A percentile compares a stretch with the other conserved stretches of the same genome.
These are phyloP conservation scores for Ellobius talpinus DNA, from an alignment of 2,113 vertebrate species.

Conservation along the genomic window DNA sequence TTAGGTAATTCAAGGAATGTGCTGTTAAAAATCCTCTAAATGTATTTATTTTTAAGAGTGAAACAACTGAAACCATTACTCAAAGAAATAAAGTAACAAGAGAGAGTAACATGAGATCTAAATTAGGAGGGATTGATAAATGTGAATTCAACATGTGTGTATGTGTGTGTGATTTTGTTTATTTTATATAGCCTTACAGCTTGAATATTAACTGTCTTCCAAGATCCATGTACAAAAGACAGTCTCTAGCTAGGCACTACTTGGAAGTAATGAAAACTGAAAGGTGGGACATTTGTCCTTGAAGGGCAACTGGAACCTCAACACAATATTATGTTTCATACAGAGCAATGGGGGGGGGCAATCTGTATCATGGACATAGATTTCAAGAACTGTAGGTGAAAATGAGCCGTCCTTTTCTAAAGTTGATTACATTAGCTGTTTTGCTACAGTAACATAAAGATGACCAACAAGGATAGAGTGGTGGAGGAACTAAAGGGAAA, in stretches of 20 bases:
- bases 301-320: neutral
- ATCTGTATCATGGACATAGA: neutral
- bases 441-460: neutral
- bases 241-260: too few relatives aligned
- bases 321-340: neutral
- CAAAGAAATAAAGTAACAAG: neutral
- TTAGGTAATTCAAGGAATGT: neutral
- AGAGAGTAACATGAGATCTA: neutral
- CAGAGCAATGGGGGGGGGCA: rapidly evolving
- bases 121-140: neutral
- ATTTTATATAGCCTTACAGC: neutral
- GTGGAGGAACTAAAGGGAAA: neutral
- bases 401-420: neutral
- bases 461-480: neutral
- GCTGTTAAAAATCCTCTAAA: neutral
- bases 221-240: neutral
- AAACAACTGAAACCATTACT: neutral
- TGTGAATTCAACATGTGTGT: too few relatives aligned
- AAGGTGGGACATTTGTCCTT: neutral
- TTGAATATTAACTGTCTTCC: neutral
- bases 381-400: neutral
- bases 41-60: neutral
- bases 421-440: neutral
- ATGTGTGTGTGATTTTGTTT: neutral
- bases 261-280: neutral